A percentile compares a stretch with the other conserved stretches of the same genome.
phyloP scores from a whole-genome alignment of 2,113 vertebrate genomes.

The Stigmatopora argus region DNA sequence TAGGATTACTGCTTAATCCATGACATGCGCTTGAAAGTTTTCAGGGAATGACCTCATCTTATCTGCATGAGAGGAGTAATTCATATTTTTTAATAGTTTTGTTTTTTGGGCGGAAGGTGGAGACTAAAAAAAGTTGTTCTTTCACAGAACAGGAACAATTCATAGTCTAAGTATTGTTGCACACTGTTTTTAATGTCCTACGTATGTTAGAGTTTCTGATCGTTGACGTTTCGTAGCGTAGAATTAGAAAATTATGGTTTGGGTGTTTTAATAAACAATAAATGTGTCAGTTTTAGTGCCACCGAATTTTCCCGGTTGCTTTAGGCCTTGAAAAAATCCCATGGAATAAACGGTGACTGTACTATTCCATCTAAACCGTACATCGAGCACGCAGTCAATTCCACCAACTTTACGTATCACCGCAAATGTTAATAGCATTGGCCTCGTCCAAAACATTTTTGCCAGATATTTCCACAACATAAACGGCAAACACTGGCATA shows the following conservation, averaged over 20 bases:
- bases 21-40: slow-evolving; percentile 43
- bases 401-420: not conserved
- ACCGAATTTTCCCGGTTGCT: too few relatives aligned
- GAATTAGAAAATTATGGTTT: too few relatives aligned
- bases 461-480: not conserved
- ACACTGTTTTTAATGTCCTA: too few relatives aligned
- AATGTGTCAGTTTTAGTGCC: too few relatives aligned
- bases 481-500: not conserved
- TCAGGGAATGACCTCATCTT: slow-evolving; percentile 54
- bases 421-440: not conserved
- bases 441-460: not conserved
- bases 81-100: slow-evolving; percentile 14
- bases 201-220: too few relatives aligned
- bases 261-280: too few relatives aligned
- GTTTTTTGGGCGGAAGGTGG: slow-evolving; percentile 1
- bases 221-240: too few relatives aligned
- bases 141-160: too few relatives aligned
- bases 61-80: slow-evolving; percentile 26
- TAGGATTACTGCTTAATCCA: slow-evolving; percentile 48
- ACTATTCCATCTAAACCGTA: not conserved
- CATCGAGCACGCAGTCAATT: not conserved
- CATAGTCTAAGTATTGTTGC: too few relatives aligned
- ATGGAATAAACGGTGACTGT: not conserved
- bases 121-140: not conserved
- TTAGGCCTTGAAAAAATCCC: too few relatives aligned